phyloP scores from a whole-genome alignment of 1,140 invertebrate species.

The Rhagoletis pomonella region DNA sequence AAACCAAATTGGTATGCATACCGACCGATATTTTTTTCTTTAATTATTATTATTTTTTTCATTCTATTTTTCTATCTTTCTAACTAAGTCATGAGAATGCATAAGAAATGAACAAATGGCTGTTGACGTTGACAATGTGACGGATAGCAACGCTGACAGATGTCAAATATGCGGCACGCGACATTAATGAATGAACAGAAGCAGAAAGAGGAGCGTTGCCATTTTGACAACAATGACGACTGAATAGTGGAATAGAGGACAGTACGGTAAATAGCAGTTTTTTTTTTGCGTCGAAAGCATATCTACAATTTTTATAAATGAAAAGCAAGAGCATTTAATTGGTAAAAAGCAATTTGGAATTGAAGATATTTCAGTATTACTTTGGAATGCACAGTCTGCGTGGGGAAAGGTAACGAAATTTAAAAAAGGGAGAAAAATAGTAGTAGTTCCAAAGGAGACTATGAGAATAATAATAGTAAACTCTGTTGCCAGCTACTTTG shows the following conservation, averaged over 20 bases:
- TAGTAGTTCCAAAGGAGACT: neutral
- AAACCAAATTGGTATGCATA: too few relatives aligned
- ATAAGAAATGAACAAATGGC: slow-evolving; percentile 29
- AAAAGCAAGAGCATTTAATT: neutral
- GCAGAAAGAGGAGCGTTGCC: neutral
- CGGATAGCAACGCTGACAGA: neutral
- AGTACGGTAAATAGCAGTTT: neutral
- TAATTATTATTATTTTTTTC: slow-evolving; percentile 2
- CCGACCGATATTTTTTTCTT: neutral
- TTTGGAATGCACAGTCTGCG: neutral
- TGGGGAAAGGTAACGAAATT: neutral
- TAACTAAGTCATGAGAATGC: neutral
- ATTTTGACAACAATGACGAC: neutral
- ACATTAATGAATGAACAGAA: slow-evolving; percentile 38
- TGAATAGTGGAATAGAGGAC: neutral
- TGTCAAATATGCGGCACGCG: slow-evolving; percentile 37
- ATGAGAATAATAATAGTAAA: slow-evolving; percentile 18
- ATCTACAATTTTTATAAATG: too few relatives aligned
- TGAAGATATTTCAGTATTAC: neutral
- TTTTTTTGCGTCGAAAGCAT: neutral
- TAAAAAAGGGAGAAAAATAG: neutral
- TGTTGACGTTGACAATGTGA: neutral
- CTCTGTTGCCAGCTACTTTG: neutral
- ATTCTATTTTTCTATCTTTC: neutral
- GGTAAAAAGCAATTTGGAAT: neutral